Evolutionary conservation across 2,113 vertebrate genomes (phyloP), one percentile per base, ranked within the genome.

Genomic region (Semnornis frantzii): DNA sequence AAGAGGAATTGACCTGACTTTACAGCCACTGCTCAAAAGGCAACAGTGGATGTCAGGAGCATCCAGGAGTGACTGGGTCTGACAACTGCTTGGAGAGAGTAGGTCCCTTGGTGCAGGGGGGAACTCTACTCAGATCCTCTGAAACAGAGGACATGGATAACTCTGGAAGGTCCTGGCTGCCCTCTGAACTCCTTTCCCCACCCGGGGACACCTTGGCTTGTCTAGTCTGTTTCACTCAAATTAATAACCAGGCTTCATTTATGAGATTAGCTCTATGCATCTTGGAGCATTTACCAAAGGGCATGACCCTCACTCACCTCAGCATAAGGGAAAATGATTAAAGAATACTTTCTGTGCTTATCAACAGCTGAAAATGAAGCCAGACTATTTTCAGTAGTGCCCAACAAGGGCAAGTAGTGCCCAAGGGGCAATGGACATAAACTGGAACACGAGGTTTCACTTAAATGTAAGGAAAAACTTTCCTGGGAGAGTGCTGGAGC

Each of bases 51-150:
- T 14, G 44, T 30, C 6, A 0, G 12, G 31, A 66, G 15, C 3
- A 8, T 23, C n/a, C 1, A 0, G 15, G 31, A 66, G 15, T 2
- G 8, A 27, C n/a, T 1, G 7, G 21, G 6, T 66, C 58, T 4
- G 14, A 42, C 42, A 23, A 16, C 15, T 54, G 3, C 70, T 27
- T 14, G 9, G 39, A 58, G 44, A 6, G 10, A 74, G 30, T 39
- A 37, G 5, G 7, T 37, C 44, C 57, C 30, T 48, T 9, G 2
- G 11, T 8, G 19, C 62, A 60, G 55, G 15, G 37, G 37, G 37
- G 37, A 39, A 10, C 12, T 42, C 23, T 0, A 1, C 31, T 28
- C 5, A 2, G 34, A 46, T 52, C 37, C 23, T 33, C 42, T 12
- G 5, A 76, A 64, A 23, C 27, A 3, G n/a, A 23, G 55, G 44